Conservation (phyloP, 2,888 invertebrate species). For the Dasysyrphus tricinctus region DNA sequence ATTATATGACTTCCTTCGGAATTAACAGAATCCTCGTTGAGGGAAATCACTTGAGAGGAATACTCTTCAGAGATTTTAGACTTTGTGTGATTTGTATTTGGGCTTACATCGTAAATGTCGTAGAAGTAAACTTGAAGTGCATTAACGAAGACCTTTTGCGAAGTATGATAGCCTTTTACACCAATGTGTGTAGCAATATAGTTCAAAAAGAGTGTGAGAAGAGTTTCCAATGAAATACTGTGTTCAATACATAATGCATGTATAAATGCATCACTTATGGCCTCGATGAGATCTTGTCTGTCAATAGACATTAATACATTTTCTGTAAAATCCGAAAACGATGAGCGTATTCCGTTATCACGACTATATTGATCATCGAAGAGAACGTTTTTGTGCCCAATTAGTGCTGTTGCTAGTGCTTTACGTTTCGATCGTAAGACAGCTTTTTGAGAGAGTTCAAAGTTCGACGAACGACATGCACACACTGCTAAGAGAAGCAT, state of each 20-base stretch:
- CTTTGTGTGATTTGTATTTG: slow-evolving; percentile 76
- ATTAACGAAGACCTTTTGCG: slow-evolving; percentile 84
- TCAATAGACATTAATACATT: slow-evolving; percentile 81
- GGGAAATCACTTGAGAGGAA: slow-evolving; percentile 60
- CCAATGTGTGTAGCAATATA: slow-evolving; percentile 88
- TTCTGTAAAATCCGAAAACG: slow-evolving; percentile 82
- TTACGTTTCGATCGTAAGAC: slow-evolving; percentile 79
- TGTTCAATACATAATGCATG: slow-evolving; percentile 82
- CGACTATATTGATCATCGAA: slow-evolving; percentile 79
- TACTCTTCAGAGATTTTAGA: slow-evolving; percentile 68
- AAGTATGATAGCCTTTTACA: slow-evolving; percentile 84
- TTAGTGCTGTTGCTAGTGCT: slow-evolving; percentile 79
- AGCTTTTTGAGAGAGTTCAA: slow-evolving; percentile 80
- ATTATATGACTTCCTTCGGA: slow-evolving; percentile 70
- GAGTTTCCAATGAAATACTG: slow-evolving; percentile 80
- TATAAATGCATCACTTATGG: slow-evolving; percentile 82
- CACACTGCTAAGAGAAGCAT: slow-evolving; percentile 80
- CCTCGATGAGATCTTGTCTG: slow-evolving; percentile 80
- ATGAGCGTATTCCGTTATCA: slow-evolving; percentile 73
- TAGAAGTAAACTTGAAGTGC: slow-evolving; percentile 84
- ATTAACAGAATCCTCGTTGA: slow-evolving; percentile 66
- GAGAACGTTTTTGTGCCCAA: slow-evolving; percentile 81
- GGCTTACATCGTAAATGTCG: slow-evolving; percentile 81
- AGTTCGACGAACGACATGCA: slow-evolving; percentile 82
- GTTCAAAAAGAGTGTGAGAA: slow-evolving; percentile 86